Evolutionary conservation across 2,113 vertebrate species (phyloP).

Genomic region (Neogale vison): DNA sequence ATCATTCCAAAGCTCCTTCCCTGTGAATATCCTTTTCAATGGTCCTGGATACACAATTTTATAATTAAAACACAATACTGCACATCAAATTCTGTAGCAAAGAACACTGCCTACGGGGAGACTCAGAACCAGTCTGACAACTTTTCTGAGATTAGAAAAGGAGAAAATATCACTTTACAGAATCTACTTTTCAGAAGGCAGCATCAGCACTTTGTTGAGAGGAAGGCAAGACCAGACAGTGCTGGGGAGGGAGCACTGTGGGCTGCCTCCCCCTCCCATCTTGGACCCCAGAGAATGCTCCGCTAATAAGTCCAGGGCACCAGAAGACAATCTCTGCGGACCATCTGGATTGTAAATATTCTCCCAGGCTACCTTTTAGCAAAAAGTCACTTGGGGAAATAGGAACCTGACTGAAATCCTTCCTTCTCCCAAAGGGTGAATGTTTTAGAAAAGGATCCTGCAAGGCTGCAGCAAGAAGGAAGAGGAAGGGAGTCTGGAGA

Average conservation of each 20-base stretch:
- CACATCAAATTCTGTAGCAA: background rate
- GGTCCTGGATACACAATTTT: constrained; percentile 5
- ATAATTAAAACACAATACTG: constrained; percentile 54
- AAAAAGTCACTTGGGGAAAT: constrained; percentile 6
- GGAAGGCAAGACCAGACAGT: constrained; percentile 6
- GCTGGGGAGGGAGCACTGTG: background rate
- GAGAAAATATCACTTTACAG: constrained; percentile 50
- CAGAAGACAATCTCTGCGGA: constrained; percentile 58
- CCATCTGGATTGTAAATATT: constrained; percentile 56
- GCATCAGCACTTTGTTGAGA: background rate
- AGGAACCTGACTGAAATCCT: background rate
- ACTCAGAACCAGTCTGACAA: constrained; percentile 69
- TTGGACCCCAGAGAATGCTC: constrained; percentile 41
- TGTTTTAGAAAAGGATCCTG: background rate
- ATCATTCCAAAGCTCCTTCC: constrained; percentile 56
- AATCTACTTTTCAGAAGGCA: constrained; percentile 20
- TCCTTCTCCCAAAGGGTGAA: background rate
- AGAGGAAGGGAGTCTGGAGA: background rate
- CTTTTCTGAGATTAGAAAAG: constrained; percentile 67
- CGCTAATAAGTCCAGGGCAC: constrained; percentile 64
- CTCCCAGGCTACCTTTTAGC: constrained; percentile 42
- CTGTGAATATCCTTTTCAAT: constrained; percentile 42
- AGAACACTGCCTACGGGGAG: constrained; percentile 4
- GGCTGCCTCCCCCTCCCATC: background rate
- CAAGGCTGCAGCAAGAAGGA: background rate